phyloP scores from a whole-genome alignment of 2,888 invertebrate genomes.

The Sinotaia quadrata region DNA sequence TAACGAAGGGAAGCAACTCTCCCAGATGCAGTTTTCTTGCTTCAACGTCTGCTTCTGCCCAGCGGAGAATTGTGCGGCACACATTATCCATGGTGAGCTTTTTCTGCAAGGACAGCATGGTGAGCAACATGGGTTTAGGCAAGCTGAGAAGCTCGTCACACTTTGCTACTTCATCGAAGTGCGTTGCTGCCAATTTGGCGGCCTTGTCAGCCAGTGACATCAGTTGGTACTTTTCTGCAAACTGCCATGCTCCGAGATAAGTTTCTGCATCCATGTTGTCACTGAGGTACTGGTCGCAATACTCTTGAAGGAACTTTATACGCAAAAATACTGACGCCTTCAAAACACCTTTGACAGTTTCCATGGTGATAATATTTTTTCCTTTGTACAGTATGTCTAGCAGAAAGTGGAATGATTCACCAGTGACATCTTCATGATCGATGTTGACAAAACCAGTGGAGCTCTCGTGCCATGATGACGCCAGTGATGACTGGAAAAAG shows the following conservation, averaged over 20 bases:
- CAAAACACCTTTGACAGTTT: constrained; percentile 1
- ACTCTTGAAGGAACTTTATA: background rate
- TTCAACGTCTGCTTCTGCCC: constrained; percentile 19
- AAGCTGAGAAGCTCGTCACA: constrained; percentile 2
- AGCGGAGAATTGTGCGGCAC: constrained; percentile 13
- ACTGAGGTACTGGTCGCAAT: too few species aligned
- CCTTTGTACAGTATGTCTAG: too few species aligned
- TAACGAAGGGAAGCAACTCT: constrained; percentile 21
- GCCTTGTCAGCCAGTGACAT: background rate
- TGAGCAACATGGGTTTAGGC: constrained; percentile 10
- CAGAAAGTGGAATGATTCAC: background rate
- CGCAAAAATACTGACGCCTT: constrained; percentile 9
- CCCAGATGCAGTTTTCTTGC: constrained; percentile 7
- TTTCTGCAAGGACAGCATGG: background rate
- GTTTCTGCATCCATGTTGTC: background rate
- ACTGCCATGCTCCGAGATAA: background rate
- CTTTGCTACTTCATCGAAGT: background rate
- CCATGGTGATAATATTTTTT: constrained; percentile 2
- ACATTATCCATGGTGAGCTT: constrained; percentile 8
- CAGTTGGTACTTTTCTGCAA: constrained; percentile 12
- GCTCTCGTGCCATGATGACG: constrained; percentile 9
- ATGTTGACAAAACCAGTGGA: too few species aligned
- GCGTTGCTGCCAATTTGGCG: background rate
- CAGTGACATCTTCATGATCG: constrained; percentile 13
- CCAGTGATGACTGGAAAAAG: constrained; percentile 26